phyloP scores from a whole-genome alignment of 2,888 invertebrate species.

The Aspidapion aeneum region DNA sequence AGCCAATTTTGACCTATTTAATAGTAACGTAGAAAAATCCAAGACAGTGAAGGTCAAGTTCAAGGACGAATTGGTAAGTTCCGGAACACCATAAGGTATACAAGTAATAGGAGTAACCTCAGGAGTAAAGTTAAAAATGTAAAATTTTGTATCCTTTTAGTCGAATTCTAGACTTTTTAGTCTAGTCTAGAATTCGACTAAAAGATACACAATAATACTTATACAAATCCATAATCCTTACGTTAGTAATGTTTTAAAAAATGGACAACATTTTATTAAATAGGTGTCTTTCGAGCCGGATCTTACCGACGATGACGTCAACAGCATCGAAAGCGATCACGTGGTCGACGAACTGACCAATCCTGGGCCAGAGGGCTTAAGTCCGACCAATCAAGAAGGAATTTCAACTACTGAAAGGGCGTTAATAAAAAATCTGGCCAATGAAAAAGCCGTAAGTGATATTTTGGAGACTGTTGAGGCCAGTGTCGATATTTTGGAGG shows the following conservation, averaged over 20 bases:
- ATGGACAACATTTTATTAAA: no score
- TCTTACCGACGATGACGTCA: slow-evolving; percentile 45
- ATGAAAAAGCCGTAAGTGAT: slow-evolving; percentile 11
- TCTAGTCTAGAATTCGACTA: no score
- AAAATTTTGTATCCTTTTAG: no score
- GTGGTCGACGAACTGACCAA: slow-evolving; percentile 24
- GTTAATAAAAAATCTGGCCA: neutral
- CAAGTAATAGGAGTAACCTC: no score
- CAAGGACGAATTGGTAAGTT: slow-evolving; percentile 48
- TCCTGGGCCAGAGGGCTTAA: neutral
- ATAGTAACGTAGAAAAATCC: slow-evolving; percentile 29
- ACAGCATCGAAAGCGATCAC: slow-evolving; percentile 45
- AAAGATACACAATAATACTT: no score
- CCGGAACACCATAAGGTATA: no score
- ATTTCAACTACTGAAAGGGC: no score
- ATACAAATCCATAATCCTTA: no score
- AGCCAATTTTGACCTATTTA: slow-evolving; percentile 52
- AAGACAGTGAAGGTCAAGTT: slow-evolving; percentile 49
- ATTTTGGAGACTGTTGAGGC: neutral
- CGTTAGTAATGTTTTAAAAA: no score
- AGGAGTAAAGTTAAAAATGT: no score
- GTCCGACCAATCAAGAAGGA: no score
- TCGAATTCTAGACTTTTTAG: no score
- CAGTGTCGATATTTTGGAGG: slow-evolving; percentile 36
- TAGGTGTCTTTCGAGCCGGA: slow-evolving; percentile 53